Evolutionary conservation across 2,113 vertebrate species (phyloP), one percentile per base, ranked within the genome.

Genomic region (Anarhynchus alexandrinus): DNA sequence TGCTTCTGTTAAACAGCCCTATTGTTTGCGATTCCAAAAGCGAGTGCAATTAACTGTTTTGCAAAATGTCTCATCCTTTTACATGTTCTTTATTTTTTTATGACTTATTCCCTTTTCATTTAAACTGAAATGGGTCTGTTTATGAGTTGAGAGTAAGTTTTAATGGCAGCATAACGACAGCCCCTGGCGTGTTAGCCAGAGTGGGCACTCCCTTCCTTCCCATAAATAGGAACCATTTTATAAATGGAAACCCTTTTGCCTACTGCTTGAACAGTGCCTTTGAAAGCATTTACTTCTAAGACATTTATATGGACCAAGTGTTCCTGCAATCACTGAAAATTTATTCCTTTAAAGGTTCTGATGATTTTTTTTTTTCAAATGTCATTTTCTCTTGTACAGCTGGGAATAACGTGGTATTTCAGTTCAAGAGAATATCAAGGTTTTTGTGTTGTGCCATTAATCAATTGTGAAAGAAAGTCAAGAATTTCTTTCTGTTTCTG

Each of bases 181-280:
- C 92, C 69, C 49, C 80, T 0, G 9, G 82, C n/a, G 0, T 45
- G 72, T 76, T 92, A 87, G 72, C 4, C 0, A 8, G 55, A 51
- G 52, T 34, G 73, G 91, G 70, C 91, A 66, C 94, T 94, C 90
- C 91, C 91, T 95, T 95, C 90, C 84, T 90, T 74, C 77, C 27
- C 47, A 82, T 76, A 94, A 94, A 94, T 79, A 94, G 40, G 80
- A 95, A 38, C 38, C 16, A 15, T 81, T 93, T 94, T 82, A 86
- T 86, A 91, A 93, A 83, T 84, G 76, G 82, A 84, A 91, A 79
- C 54, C 49, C 65, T 95, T 92, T 89, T 87, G 61, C 83, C 66
- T 85, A 11, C 81, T 91, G 40, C 73, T 95, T 88, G 42, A 95
- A 78, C 77, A 55, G 42, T 73, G 74, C 54, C 51, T 93, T 84